Evolutionary conservation across 2,113 vertebrate species (phyloP).

Genomic region (Mobula birostris): DNA sequence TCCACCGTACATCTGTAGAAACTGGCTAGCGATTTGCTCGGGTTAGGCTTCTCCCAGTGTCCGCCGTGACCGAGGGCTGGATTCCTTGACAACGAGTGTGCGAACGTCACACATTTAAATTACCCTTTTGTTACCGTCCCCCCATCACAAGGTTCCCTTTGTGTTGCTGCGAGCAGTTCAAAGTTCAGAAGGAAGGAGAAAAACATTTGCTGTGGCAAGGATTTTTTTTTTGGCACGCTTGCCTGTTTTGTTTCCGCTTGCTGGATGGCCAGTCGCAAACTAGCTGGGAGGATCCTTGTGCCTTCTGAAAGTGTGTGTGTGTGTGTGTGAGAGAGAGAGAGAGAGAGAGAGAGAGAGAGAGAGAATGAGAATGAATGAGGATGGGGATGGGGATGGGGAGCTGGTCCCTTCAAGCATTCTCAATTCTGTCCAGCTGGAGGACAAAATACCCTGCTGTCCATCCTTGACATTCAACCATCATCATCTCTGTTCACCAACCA

Average conservation of each 20-base stretch:
- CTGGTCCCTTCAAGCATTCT: neutral
- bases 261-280: neutral
- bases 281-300: neutral
- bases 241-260: neutral
- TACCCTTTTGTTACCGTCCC: neutral
- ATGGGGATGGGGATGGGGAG: no score
- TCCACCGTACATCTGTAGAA: no score
- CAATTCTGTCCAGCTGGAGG: neutral
- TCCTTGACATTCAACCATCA: neutral
- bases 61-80: neutral
- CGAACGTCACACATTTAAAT: neutral
- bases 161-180: neutral
- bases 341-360: no score
- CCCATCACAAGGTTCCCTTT: constrained; percentile 4
- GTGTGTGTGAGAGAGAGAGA: no score
- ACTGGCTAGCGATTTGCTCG: no score
- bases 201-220: neutral
- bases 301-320: no score
- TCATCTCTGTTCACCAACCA: neutral
- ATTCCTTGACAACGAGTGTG: neutral
- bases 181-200: constrained; percentile 3
- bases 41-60: neutral
- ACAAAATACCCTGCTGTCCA: neutral
- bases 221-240: neutral
- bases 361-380: no score